Base-by-base conservation (phyloP, 53 echinoderm and acorn worm species). In the Echinarachnius parma region DNA sequence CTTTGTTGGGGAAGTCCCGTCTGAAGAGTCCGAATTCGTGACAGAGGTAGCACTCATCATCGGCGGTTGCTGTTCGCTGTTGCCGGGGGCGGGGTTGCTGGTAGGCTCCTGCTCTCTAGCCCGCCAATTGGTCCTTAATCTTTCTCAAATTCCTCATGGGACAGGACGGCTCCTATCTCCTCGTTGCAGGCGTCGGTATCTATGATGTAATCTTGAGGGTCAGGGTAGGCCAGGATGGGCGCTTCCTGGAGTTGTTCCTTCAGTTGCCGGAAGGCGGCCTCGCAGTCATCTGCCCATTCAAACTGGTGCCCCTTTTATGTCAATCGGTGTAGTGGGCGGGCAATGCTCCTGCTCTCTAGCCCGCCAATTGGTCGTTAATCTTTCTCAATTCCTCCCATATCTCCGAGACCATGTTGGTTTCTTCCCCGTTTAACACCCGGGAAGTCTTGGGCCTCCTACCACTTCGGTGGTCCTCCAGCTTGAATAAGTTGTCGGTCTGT, bases 401-500 rank as follows among this genome's bases (percentile, higher is more conserved):
- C n/a, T n/a, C n/a, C n/a, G n/a, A n/a, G n/a, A n/a, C n/a, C n/a
- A n/a, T n/a, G n/a, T n/a, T n/a, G n/a, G n/a, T n/a, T n/a, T n/a
- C n/a, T n/a, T n/a, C n/a, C 31, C 60, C 15, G 14, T 30, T 16
- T 30, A 13, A 5, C 15, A 30, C 10, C 9, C 1, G 15, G 32
- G 9, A 60, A 30, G 29, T 28, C 61, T 61, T 70, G 3, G 31
- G 33, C 9, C 70, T 31, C 18, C 53, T 33, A 21, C 9, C 34
- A 16, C 21, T 34, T 21, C 53, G 31, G 20, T 70, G 70, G 30
- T 52, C 70, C 21, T 70, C 70, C 3, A 70, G 32, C 33, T 33
- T 70, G 21, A 52, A 3, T 18, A 68, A 68, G 15, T 59, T 59
- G n/a, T 82, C 63, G 5, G 61, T 82, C 2, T 48, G 75, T 14